Conservation (phyloP, 2,888 invertebrate species). For the Archips xylosteana region DNA sequence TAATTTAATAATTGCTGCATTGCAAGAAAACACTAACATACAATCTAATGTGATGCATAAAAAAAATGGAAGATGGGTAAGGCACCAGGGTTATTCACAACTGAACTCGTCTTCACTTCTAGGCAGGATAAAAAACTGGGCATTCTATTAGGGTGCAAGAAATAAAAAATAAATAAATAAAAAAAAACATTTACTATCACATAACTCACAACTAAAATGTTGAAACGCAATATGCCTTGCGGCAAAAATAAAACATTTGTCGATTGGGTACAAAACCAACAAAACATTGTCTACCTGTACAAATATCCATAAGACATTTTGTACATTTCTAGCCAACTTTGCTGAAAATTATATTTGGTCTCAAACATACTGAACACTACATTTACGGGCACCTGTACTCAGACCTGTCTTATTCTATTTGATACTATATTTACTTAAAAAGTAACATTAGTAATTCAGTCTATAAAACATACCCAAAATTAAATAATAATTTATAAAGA, state of each 20-base stretch:
- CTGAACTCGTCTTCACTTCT: neutral
- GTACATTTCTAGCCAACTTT: slow-evolving; percentile 18
- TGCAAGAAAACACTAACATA: slow-evolving; percentile 17
- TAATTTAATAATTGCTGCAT: neutral
- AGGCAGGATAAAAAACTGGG: neutral
- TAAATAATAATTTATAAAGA: slow-evolving; percentile 20
- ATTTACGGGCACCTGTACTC: slow-evolving; percentile 23
- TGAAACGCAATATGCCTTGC: slow-evolving; percentile 44
- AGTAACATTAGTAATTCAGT: slow-evolving; percentile 39
- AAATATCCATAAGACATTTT: slow-evolving; percentile 15
- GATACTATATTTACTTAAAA: slow-evolving; percentile 32
- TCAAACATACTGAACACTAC: slow-evolving; percentile 41
- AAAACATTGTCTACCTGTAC: neutral
- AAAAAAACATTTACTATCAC: slow-evolving; percentile 72
- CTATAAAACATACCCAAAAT: slow-evolving; percentile 42
- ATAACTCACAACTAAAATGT: slow-evolving; percentile 60
- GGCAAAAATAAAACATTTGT: slow-evolving; percentile 10
- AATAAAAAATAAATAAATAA: slow-evolving; percentile 59
- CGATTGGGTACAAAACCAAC: slow-evolving; percentile 12
- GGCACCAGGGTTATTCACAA: slow-evolving; percentile 63
- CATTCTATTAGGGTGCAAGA: slow-evolving; percentile 10
- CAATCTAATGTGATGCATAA: slow-evolving; percentile 41
- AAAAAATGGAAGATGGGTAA: slow-evolving; percentile 70
- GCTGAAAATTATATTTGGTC: slow-evolving; percentile 33
- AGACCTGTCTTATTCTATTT: slow-evolving; percentile 28